phyloP scores from a whole-genome alignment of 1,140 invertebrate species.

The Mercenaria mercenaria region DNA sequence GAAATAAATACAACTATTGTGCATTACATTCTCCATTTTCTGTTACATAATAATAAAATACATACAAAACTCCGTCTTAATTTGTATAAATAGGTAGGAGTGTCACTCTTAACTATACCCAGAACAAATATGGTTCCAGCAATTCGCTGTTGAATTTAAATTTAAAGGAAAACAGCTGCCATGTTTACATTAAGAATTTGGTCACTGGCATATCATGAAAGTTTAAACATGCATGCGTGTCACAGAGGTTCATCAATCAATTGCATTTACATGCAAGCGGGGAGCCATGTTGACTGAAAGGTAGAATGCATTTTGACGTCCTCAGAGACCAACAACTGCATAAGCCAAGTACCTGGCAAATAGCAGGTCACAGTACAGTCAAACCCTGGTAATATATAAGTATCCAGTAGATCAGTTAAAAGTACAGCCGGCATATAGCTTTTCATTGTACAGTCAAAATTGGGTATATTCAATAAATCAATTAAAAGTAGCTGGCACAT shows the following conservation, averaged over 20 bases:
- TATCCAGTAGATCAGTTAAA: too few species aligned
- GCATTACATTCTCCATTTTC: too few species aligned
- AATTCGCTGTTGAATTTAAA: conserved; percentile 10
- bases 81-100: too few species aligned
- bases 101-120: neutral
- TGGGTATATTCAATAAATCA: too few species aligned
- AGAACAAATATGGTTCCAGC: neutral
- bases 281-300: conserved; percentile 5
- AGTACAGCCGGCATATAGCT: too few species aligned
- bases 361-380: neutral
- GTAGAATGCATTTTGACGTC: neutral
- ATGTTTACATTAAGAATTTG: conserved; percentile 25
- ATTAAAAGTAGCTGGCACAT: too few species aligned
- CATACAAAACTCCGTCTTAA: too few species aligned
- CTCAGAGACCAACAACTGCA: conserved; percentile 19
- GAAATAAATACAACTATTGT: too few species aligned
- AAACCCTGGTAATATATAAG: too few species aligned
- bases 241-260: neutral
- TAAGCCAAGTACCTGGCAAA: neutral
- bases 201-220: conserved; percentile 14
- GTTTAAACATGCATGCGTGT: conserved; percentile 14
- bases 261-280: conserved; percentile 5
- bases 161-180: neutral
- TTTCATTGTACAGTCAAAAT: too few species aligned
- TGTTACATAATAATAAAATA: too few species aligned